phyloP scores from a whole-genome alignment of 2,797 vertebrate genomes.

The Peromyscus eremicus region DNA sequence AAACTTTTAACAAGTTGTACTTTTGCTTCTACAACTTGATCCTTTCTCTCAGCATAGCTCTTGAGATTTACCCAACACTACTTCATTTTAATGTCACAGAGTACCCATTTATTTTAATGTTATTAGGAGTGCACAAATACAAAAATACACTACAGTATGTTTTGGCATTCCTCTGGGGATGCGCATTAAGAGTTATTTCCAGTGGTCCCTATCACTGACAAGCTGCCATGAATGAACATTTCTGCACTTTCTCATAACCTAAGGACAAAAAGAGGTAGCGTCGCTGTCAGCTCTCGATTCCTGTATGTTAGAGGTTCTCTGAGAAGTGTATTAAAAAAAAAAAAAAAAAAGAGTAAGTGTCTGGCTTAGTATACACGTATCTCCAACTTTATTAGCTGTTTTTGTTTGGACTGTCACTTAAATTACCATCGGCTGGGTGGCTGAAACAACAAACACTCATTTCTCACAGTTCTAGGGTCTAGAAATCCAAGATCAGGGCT shows the following conservation, averaged over 20 bases:
- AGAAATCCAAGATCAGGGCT: neutral
- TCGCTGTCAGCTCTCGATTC: neutral
- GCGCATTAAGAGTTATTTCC: neutral
- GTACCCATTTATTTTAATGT: neutral
- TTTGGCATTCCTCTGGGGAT: neutral
- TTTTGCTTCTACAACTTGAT: constrained; percentile 20
- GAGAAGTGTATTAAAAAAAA: neutral
- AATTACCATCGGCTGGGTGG: neutral
- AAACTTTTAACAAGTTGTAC: neutral
- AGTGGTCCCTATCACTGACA: neutral
- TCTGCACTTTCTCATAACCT: neutral
- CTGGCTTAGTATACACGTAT: neutral
- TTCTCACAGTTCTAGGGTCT: neutral
- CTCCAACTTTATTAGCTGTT: neutral
- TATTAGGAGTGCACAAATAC: neutral
- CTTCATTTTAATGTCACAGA: neutral
- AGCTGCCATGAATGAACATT: neutral
- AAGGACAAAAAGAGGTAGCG: neutral
- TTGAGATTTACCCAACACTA: constrained; percentile 19
- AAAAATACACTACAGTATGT: constrained; percentile 9
- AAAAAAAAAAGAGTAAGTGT: neutral
- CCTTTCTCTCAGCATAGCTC: neutral
- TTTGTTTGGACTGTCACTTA: neutral
- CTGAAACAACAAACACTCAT: neutral
- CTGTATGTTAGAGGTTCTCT: neutral